Evolutionary conservation across 2,797 vertebrate genomes (phyloP).

Genomic region (Sebastes nivosus): DNA sequence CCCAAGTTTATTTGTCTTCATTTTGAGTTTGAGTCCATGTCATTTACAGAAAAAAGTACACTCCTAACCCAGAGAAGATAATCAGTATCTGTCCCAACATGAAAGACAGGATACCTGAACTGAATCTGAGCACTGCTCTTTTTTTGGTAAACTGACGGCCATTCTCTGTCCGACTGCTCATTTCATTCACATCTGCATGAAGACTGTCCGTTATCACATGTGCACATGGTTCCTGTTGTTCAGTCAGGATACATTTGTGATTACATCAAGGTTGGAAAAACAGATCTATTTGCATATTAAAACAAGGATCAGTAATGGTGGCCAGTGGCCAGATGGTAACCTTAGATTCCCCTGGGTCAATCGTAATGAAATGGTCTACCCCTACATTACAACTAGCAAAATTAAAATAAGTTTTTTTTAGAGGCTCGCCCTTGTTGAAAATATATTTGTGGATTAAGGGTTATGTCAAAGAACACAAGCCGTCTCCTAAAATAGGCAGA

Average conservation of each 20-base stretch:
- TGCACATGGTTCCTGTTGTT: constrained; percentile 49
- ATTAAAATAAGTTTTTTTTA: constrained; percentile 61
- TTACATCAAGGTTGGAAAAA: constrained; percentile 69
- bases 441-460: constrained; percentile 65
- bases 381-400: constrained; percentile 50
- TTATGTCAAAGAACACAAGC: constrained; percentile 56
- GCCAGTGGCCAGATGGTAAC: constrained; percentile 81
- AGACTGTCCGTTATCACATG: constrained; percentile 35
- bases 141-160: neutral
- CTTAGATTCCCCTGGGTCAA: constrained; percentile 77
- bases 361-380: constrained; percentile 71
- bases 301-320: constrained; percentile 76
- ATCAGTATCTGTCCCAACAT: neutral
- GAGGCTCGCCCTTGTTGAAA: constrained; percentile 19
- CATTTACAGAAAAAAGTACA: neutral
- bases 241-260: constrained; percentile 63
- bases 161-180: neutral
- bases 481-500: constrained; percentile 63
- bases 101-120: neutral
- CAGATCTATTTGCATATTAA: constrained; percentile 78
- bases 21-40: neutral
- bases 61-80: neutral
- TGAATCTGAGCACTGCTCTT: neutral
- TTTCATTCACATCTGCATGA: constrained; percentile 12
- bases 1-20: neutral